Evolutionary conservation across 2,113 vertebrate species (phyloP), one percentile per base, ranked within the genome.

Genomic region (Martes martes): DNA sequence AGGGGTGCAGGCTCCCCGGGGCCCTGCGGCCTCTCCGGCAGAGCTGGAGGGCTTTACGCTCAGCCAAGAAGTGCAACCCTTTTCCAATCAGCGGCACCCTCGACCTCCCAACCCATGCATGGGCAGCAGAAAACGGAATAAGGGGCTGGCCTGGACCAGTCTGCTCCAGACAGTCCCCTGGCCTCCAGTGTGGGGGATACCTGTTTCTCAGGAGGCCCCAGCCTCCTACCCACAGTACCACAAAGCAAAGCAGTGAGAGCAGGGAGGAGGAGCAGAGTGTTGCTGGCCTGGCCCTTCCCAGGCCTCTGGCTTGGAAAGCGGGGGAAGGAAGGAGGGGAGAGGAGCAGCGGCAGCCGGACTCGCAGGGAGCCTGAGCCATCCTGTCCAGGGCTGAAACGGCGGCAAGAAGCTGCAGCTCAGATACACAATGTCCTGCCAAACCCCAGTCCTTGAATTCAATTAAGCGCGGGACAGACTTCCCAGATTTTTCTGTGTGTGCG

Each of bases 401-500:
- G 78, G 39, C 91, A 73, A 95, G 97, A 92, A 89, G 76, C 89
- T 94, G 91, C 81, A 89, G 96, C 96, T 95, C 96, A 57, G 94
- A 98, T 95, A 98, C 98, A 97, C 80, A 65, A 96, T 98, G 98
- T 98, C 97, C 98, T 98, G 98, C 98, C 98, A 98, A 98, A 97
- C 90, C 52, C 88, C 87, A 96, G 97, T 78, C 97, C 85, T 95
- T 92, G 98, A 98, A 98, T 97, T 98, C 95, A 95, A 97, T 97
- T 98, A 98, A 82, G 89, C 1, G 5, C 10, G 15, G 97, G 97
- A 98, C 96, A 87, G 95, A 95, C 97, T 97, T 98, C 97, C 97
- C 97, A 94, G 97, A 96, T 96, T 81, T 69, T 65, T 88, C 16
- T 96, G 61, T 50, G 86, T 85, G 71, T 89, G 90, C 4, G 15